These are phyloP conservation scores for Sinosuthora webbiana DNA, from an alignment of 2,113 vertebrate species.

Conservation along the genomic window DNA sequence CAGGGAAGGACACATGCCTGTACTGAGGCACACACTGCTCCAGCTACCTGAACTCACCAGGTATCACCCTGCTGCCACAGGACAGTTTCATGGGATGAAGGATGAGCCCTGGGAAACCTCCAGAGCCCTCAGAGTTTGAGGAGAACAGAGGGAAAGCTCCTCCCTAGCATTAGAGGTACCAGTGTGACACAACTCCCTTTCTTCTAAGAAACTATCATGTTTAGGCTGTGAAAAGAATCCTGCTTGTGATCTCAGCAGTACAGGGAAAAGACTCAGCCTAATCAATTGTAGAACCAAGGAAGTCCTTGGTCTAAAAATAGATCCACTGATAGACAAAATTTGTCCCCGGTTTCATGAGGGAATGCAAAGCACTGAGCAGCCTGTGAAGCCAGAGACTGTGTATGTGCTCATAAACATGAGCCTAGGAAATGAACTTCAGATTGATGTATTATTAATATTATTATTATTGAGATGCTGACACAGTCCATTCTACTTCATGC, in stretches of 20 bases:
- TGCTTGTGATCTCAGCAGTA: background rate
- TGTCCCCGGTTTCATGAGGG: background rate
- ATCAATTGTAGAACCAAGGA: background rate
- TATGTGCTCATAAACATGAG: background rate
- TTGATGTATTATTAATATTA: background rate
- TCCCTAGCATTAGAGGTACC: background rate
- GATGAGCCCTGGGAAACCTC: background rate
- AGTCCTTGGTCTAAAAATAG: background rate
- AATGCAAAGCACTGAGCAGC: background rate
- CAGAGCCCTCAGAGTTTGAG: background rate
- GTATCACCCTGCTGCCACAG: background rate
- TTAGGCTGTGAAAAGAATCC: background rate
- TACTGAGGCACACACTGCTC: background rate
- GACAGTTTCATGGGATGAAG: background rate
- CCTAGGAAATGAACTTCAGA: background rate
- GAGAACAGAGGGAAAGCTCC: background rate
- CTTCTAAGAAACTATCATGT: background rate
- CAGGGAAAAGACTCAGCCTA: background rate
- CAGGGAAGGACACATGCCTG: accelerated
- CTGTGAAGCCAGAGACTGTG: background rate
- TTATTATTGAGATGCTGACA: background rate
- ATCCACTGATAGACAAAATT: background rate
- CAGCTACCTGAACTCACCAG: background rate
- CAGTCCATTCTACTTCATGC: background rate
- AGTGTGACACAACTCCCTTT: background rate